Evolutionary conservation across 2,888 invertebrate species (phyloP), one percentile per base, ranked within the genome.

Genomic region (Danaus chrysippus): DNA sequence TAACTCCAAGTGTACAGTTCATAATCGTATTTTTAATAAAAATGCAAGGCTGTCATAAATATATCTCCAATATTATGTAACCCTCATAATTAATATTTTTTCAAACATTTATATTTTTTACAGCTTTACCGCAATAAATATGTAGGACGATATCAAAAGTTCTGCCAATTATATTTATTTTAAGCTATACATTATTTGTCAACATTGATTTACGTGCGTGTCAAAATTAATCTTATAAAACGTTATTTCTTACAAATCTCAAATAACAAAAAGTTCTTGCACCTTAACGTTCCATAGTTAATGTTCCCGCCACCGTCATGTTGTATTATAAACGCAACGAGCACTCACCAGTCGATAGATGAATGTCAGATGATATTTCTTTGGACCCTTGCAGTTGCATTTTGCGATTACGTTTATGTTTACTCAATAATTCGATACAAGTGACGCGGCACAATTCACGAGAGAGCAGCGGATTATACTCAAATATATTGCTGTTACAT

Each of bases 351-450:
- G 74, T 78, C 76, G 78, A 76, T 80, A 78, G 82, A 81, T 78
- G 82, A 83, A 83, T 82, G 77, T 72, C 69, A 66, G 71, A 79
- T 78, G 72, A 86, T 86, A 87, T 85, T 80, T 84, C 84, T 85
- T 71, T 71, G 74, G 83, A 77, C 84, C 83, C 84, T 82, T 81
- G 82, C 85, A 81, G 77, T 80, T 72, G 76, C 78, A 78, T 82
- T 83, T 79, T 77, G 81, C 84, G 87, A 86, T 87, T 87, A 86
- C 83, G 76, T 73, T n/a, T 76, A 79, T 91, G 89, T 90, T 91
- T 91, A 88, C 89, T 87, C 87, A 89, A 91, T 90, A 90, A 90
- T 91, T 89, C 88, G 90, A 88, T 87, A 83, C 83, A 83, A 81
- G 77, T 68, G 68, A 73, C 67, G 71, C 71, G 70, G 52, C 58